Base-by-base conservation (phyloP, 2,797 vertebrate species). In the Heterohyrax brucei region DNA sequence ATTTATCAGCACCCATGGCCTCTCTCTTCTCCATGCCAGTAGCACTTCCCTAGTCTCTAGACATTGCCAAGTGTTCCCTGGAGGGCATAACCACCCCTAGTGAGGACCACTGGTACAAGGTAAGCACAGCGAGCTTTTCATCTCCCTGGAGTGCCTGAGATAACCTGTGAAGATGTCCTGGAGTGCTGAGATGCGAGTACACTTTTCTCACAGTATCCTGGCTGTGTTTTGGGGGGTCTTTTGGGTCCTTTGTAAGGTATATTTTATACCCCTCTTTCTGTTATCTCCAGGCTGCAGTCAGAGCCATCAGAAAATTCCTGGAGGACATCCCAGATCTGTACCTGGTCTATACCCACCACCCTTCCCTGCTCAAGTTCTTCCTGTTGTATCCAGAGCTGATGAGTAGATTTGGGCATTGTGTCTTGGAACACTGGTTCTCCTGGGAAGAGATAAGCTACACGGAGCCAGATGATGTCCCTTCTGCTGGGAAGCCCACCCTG, bases 371-470 rank as follows among this genome's bases (percentile, higher is more conserved):
- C 97, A 99, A 98, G 97, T 99, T 99, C 96, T 98, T 99, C 97
- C 99, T 99, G 93, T 87, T 30, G 33, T 99, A 99, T 96, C 98
- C 99, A 12, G 99, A 99, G 87, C 98, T 99, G 86, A 98, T 98
- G 88, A 98, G 99, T 77, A 98, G 96, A 91, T 99, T 99, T 96
- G 99, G 99, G 30, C 87, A 97, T 14, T 61, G 88, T 7, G 97
- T 99, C 62, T 97, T 99, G 89, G 99, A 99, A 3, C 98, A 99
- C 78, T 99, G 99, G 99, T 98, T 99, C 98, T 98, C 98, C 78
- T 98, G 98, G 97, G 98, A 97, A 98, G 96, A 97, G 83, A 94
- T 80, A 79, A 96, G 81, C 94, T 89, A 44, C 44, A 98, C 96
- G 89, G 98, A 97, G 46, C 84, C 95, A 59, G 96, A 97, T 92